Conservation (phyloP, 2,797 vertebrate species). For the Spea hammondii region DNA sequence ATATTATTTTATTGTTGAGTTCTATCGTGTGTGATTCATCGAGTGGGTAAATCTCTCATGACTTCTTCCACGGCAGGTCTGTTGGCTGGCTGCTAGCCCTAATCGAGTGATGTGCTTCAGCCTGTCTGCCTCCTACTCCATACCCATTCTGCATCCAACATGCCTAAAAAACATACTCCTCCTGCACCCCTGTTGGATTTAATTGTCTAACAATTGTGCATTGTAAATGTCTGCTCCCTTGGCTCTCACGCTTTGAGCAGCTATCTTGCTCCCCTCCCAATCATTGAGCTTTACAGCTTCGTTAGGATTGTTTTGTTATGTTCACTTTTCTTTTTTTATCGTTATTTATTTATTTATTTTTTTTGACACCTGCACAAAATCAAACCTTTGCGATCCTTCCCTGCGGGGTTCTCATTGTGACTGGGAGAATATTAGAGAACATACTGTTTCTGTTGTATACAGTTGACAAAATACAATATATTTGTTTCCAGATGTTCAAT, state of each 20-base stretch:
- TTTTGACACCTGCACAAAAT: constrained; percentile 48
- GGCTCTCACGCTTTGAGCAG: constrained; percentile 19
- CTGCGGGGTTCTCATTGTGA: constrained; percentile 37
- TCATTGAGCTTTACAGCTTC: constrained; percentile 21
- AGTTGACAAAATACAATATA: constrained; percentile 33
- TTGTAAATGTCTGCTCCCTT: constrained; percentile 20
- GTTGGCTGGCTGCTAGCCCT: not conserved
- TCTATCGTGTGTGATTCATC: constrained; percentile 3
- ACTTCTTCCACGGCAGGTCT: not conserved
- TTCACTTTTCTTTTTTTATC: constrained; percentile 4
- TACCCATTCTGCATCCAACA: constrained; percentile 32
- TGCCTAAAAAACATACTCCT: constrained; percentile 38
- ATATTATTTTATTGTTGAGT: too few species aligned
- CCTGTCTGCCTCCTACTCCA: constrained; percentile 4
- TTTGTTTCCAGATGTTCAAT: constrained; percentile 16
- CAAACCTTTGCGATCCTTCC: constrained; percentile 31
- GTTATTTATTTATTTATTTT: constrained; percentile 1
- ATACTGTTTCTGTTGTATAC: constrained; percentile 18
- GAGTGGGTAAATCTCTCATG: not conserved
- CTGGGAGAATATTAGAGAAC: constrained; percentile 14
- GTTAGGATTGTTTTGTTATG: constrained; percentile 41
- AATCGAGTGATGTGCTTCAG: constrained; percentile 33
- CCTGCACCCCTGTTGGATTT: constrained; percentile 17
- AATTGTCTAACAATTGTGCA: constrained; percentile 47
- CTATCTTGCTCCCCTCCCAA: constrained; percentile 22